Evolutionary conservation across 2,797 vertebrate genomes (phyloP).

Genomic region (Amblyraja radiata): DNA sequence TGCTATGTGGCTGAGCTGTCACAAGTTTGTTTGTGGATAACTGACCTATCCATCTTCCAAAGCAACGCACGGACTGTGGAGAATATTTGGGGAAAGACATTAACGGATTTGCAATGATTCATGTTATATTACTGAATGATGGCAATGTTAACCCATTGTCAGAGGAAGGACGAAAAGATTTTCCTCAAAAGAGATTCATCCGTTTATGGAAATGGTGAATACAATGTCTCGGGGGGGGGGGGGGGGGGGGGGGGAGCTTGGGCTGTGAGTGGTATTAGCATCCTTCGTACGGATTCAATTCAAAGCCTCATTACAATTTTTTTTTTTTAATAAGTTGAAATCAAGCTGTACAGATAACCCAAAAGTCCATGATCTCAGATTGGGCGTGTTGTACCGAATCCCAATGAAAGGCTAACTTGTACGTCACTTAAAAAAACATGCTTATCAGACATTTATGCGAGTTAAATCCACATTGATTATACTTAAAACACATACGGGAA

Average conservation of each 20-base stretch:
- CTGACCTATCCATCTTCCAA: neutral
- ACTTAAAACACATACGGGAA: neutral
- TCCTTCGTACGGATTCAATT: neutral
- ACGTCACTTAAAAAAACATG: neutral
- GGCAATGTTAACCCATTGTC: neutral
- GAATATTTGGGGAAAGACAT: no score
- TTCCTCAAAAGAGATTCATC: neutral
- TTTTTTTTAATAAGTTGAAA: neutral
- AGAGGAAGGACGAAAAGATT: neutral
- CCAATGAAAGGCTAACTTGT: neutral
- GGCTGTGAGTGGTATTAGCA: neutral
- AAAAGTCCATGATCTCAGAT: neutral
- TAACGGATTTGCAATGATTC: neutral
- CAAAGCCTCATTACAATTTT: neutral
- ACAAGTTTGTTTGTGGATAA: neutral
- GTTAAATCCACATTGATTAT: neutral
- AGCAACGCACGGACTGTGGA: neutral
- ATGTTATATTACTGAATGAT: neutral
- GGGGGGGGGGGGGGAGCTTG: neutral
- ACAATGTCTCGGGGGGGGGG: neutral
- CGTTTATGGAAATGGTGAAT: neutral
- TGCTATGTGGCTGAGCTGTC: neutral
- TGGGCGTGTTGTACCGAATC: neutral
- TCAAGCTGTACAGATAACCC: neutral
- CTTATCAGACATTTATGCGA: neutral